Base-by-base conservation (phyloP, 2,113 vertebrate species). In the Campylomormyrus numenius region DNA sequence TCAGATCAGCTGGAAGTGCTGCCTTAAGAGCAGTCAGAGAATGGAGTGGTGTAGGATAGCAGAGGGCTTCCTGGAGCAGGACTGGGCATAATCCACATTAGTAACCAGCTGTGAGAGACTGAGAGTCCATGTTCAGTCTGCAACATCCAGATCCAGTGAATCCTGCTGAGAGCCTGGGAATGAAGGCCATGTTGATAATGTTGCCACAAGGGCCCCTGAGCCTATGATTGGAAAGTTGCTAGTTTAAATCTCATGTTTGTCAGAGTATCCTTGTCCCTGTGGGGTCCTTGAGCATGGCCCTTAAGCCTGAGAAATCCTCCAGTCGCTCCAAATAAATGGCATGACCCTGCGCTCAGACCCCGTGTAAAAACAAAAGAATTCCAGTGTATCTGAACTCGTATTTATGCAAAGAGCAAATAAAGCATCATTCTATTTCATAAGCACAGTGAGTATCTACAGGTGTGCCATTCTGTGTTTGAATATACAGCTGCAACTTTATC, bases 81-180 rank as follows among this genome's bases (percentile, higher is more conserved):
- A 85, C 48, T 48, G 90, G 91, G 93, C 92, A 93, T 94, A 92
- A 94, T 93, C 92, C 92, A 87, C 91, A 92, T 92, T 91, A 91
- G 88, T 91, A 58, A 90, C 92, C 11, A 90, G 15, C 70, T 13
- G n/a, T 48, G 17, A 48, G 21, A 35, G 42, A 31, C n/a, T 66
- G 35, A 42, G 62, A 74, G 62, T 66, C 45, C n/a, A 27, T 5
- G 58, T 45, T 90, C 90, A 46, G 74, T 87, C 0, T 27, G 49
- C 91, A 90, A 90, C 39, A 19, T 31, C 31, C 31, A 31, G 24
- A 35, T 85, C 56, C 80, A 2, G 45, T 46, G 46, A 85, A 45
- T 48, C 45, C 4, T 11, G 19, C 35, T n/a, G 17, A 21, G 39
- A 56, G 39, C 24, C 45, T 74, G 42, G 5, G 42, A 45, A 31